These are phyloP conservation scores for Melanocharis versteri DNA, from an alignment of 2,113 vertebrate genomes.

Conservation along the genomic window DNA sequence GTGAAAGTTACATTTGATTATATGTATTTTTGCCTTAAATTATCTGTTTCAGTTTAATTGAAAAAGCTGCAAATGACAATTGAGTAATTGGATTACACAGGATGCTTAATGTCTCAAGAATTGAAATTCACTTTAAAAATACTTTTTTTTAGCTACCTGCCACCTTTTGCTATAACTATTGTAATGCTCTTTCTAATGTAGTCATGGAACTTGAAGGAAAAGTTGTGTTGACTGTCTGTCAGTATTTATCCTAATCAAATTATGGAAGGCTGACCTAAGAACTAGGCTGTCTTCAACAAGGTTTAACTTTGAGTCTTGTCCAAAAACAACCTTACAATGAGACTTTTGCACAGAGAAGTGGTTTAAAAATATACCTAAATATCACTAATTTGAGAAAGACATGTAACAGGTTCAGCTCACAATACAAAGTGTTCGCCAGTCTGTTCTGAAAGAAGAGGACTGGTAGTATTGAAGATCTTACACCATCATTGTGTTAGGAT, in stretches of 20 bases:
- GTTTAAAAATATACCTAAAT: not conserved
- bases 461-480: not conserved
- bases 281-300: not conserved
- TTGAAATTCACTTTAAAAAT: not conserved
- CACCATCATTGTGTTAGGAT: not conserved
- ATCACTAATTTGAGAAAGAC: not conserved
- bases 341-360: not conserved
- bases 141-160: not conserved
- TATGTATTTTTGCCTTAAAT: not conserved
- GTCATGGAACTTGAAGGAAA: not conserved
- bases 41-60: not conserved
- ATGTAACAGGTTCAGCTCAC: not conserved
- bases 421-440: not conserved
- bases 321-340: not conserved
- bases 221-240: not conserved
- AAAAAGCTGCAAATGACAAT: not conserved
- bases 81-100: not conserved
- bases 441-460: not conserved
- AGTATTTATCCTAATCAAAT: not conserved
- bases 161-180: not conserved
- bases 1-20: not conserved
- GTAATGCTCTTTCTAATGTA: not conserved
- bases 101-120: not conserved
- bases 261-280: not conserved
- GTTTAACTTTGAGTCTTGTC: not conserved